Evolutionary conservation across 2,113 vertebrate genomes (phyloP).

Genomic region (Cynoglossus semilaevis): DNA sequence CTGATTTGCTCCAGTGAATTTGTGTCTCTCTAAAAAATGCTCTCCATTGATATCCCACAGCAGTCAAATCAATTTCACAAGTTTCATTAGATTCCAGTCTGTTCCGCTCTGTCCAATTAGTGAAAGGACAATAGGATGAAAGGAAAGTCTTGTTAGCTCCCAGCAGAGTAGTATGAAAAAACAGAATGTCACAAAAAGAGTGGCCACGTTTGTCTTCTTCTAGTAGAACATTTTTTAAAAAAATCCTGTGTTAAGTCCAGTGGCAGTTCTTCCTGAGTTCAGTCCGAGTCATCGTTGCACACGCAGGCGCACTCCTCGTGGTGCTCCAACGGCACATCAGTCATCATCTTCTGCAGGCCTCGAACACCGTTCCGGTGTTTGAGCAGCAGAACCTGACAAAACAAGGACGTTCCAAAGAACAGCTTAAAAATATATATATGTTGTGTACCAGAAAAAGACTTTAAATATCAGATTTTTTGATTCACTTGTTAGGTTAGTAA

Average conservation of each 20-base stretch:
- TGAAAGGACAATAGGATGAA: slow-evolving; percentile 74
- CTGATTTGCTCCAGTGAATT: slow-evolving; percentile 56
- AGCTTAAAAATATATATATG: background rate
- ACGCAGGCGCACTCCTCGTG: slow-evolving; percentile 94
- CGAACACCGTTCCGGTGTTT: slow-evolving; percentile 83
- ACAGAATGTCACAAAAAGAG: slow-evolving; percentile 24
- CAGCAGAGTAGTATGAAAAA: slow-evolving; percentile 44
- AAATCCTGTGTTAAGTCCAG: slow-evolving; percentile 25
- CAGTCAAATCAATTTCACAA: slow-evolving; percentile 69
- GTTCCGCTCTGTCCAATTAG: slow-evolving; percentile 65
- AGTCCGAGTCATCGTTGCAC: slow-evolving; percentile 86
- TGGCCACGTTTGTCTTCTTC: slow-evolving; percentile 36
- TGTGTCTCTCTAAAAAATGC: slow-evolving; percentile 35
- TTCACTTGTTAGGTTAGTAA: too few species aligned
- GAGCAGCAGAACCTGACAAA: slow-evolving; percentile 87
- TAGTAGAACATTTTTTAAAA: slow-evolving; percentile 1
- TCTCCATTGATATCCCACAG: slow-evolving; percentile 66
- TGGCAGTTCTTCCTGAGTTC: slow-evolving; percentile 60
- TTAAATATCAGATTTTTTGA: too few species aligned
- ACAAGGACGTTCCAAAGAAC: background rate
- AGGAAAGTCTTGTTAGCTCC: slow-evolving; percentile 68
- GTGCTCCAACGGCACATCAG: slow-evolving; percentile 92
- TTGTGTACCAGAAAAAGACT: too few species aligned
- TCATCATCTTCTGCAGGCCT: slow-evolving; percentile 89
- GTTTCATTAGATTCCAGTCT: slow-evolving; percentile 69